phyloP scores from a whole-genome alignment of 2,888 invertebrate genomes.

The Rhyacophila evoluta region DNA sequence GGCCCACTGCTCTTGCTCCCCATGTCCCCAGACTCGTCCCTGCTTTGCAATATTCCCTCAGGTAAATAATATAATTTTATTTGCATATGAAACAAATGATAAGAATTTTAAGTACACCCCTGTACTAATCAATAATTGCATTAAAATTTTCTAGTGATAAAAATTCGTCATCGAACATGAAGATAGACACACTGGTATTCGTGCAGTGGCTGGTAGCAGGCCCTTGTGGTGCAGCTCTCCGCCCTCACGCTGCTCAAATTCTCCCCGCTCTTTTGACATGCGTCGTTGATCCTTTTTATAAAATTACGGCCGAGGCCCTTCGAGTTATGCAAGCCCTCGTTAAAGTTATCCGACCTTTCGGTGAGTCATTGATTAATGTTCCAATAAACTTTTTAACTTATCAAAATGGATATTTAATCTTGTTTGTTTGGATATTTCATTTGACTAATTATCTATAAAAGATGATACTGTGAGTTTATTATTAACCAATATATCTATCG shows the following conservation, averaged over 20 bases:
- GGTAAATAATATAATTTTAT: constrained; percentile 59
- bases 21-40: constrained; percentile 88
- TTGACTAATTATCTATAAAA: not conserved
- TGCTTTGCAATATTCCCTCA: constrained; percentile 89
- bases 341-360: constrained; percentile 90
- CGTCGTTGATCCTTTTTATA: constrained; percentile 97
- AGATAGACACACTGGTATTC: constrained; percentile 96
- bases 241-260: constrained; percentile 81
- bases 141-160: constrained; percentile 37
- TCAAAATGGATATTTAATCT: too few species aligned
- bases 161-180: constrained; percentile 95
- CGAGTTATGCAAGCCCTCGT: constrained; percentile 93
- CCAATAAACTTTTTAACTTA: too few species aligned
- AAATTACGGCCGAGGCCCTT: constrained; percentile 97
- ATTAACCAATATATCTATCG: too few species aligned
- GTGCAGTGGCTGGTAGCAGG: constrained; percentile 85
- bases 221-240: constrained; percentile 83
- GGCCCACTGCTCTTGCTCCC: constrained; percentile 89
- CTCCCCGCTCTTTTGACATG: constrained; percentile 89
- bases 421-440: too few species aligned
- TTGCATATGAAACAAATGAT: too few species aligned
- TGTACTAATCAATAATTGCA: too few species aligned
- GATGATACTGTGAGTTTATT: too few species aligned
- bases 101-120: too few species aligned
- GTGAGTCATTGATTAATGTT: constrained; percentile 65